A percentile compares a stretch with the other conserved stretches of the same genome.
Conservation (phyloP, 2,797 vertebrate species). For the Gorsachius magnificus region DNA sequence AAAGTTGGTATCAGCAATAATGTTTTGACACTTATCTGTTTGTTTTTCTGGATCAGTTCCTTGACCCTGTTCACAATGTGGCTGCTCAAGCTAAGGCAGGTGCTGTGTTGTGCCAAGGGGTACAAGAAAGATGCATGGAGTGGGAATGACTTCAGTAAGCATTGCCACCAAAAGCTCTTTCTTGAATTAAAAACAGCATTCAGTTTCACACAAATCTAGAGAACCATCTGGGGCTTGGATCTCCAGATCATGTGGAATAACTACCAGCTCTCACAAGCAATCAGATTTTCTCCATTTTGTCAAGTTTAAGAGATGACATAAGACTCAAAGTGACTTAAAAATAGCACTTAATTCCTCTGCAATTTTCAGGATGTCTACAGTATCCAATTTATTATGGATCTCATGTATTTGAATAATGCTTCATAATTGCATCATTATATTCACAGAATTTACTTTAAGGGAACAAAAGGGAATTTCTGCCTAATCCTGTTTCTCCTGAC, state of each 20-base stretch:
- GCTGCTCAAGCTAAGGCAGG: constrained; percentile 18
- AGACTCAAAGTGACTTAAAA: not conserved
- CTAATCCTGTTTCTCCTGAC: not conserved
- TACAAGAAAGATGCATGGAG: not conserved
- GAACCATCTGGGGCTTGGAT: constrained; percentile 4
- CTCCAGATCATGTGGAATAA: not conserved
- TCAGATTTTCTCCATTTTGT: not conserved
- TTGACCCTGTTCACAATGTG: not conserved
- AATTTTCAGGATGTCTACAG: not conserved
- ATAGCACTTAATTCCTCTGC: not conserved
- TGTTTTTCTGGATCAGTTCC: not conserved
- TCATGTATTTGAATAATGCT: not conserved
- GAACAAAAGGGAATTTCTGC: not conserved
- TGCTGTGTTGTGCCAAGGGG: not conserved
- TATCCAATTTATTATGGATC: not conserved
- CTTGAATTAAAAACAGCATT: not conserved
- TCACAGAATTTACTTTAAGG: not conserved
- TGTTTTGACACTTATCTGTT: not conserved
- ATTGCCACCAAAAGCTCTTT: not conserved
- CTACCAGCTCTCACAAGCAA: not conserved
- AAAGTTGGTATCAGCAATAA: not conserved
- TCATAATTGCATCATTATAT: not conserved
- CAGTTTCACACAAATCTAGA: not conserved
- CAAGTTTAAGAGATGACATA: not conserved
- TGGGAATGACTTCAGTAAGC: not conserved